These are phyloP conservation scores for Calameuta pallipes DNA, from an alignment of 2,888 invertebrate genomes.

Conservation along the genomic window DNA sequence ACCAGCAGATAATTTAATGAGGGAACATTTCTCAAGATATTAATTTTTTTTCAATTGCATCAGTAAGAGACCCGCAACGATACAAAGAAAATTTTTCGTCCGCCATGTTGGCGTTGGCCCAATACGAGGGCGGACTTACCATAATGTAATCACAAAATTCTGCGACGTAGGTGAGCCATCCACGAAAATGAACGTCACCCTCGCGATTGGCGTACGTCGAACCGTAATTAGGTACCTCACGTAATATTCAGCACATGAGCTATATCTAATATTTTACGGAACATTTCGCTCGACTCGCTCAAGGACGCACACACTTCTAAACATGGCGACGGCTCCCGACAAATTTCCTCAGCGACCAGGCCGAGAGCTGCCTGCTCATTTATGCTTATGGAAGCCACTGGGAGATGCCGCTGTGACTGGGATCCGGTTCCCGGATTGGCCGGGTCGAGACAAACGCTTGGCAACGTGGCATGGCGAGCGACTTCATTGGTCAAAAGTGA, in stretches of 20 bases:
- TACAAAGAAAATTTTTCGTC: constrained; percentile 63
- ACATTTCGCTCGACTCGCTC: constrained; percentile 63
- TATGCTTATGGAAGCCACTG: constrained; percentile 46
- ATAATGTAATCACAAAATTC: constrained; percentile 77
- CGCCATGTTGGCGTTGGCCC: constrained; percentile 68
- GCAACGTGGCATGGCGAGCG: constrained; percentile 64
- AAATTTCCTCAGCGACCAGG: constrained; percentile 51
- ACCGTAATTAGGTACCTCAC: constrained; percentile 70
- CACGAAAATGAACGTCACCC: constrained; percentile 67
- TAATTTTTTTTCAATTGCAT: constrained; percentile 33
- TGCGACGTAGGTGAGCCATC: constrained; percentile 71
- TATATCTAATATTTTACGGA: constrained; percentile 68
- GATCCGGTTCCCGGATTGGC: constrained; percentile 48
- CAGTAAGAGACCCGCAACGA: constrained; percentile 31
- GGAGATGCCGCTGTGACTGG: constrained; percentile 51
- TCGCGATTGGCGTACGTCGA: constrained; percentile 64
- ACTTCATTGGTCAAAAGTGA: constrained; percentile 45
- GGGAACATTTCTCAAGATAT: neutral
- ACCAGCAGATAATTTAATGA: neutral
- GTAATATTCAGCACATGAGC: constrained; percentile 68
- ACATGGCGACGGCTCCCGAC: constrained; percentile 69
- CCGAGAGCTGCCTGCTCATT: constrained; percentile 31
- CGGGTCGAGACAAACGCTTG: constrained; percentile 63
- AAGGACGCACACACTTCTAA: constrained; percentile 66
- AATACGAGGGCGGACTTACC: constrained; percentile 70